Evolutionary conservation across 2,113 vertebrate species (phyloP).

Genomic region (Alces alces): DNA sequence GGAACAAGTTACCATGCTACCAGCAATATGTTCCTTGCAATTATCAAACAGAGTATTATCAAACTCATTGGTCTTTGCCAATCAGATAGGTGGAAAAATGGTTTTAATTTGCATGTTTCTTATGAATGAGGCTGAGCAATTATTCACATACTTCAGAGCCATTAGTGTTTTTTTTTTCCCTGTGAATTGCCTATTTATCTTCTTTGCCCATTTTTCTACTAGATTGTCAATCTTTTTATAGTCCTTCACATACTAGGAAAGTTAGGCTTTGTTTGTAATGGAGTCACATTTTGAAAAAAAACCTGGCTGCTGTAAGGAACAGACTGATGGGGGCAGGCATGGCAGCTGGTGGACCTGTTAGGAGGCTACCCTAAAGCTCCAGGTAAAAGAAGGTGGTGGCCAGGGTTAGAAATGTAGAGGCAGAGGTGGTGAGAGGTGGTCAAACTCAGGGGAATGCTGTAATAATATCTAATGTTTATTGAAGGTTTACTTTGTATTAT

Average conservation of each 20-base stretch:
- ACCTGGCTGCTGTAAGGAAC: background rate
- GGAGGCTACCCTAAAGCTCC: background rate
- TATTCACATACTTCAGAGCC: background rate
- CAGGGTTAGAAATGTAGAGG: background rate
- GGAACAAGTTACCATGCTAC: background rate
- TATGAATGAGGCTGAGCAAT: background rate
- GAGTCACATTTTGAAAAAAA: background rate
- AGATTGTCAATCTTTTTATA: background rate
- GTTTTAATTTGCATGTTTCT: slow-evolving; percentile 1
- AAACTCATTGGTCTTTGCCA: background rate
- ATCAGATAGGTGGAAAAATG: background rate
- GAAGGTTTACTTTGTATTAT: background rate
- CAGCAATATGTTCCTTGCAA: background rate
- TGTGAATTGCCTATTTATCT: background rate
- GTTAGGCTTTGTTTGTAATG: background rate
- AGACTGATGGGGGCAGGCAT: background rate
- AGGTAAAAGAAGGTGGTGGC: background rate
- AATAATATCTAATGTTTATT: background rate
- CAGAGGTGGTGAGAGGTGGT: background rate
- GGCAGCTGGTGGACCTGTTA: background rate
- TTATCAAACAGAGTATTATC: background rate
- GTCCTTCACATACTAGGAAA: background rate
- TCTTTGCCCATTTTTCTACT: background rate
- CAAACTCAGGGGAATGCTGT: background rate
- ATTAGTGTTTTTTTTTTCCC: background rate